Conservation (phyloP, 2,113 vertebrate genomes). For the Albula glossodonta region DNA sequence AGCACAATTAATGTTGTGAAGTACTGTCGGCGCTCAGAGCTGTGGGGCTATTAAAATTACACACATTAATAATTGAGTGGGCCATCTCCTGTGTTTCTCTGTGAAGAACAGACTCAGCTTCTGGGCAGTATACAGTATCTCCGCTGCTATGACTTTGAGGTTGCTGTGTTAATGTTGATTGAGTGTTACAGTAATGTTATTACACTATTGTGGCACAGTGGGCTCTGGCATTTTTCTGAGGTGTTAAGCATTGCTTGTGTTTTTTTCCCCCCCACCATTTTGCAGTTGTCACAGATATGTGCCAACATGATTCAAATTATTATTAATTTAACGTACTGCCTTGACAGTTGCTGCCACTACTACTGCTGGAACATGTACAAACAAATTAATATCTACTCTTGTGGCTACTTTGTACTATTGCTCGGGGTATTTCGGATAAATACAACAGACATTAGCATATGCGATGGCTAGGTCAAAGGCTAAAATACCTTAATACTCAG, state of each 20-base stretch:
- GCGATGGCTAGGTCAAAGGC: too few relatives aligned
- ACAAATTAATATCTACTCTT: neutral
- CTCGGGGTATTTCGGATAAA: neutral
- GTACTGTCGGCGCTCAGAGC: slow-evolving; percentile 33
- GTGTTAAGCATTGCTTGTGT: neutral
- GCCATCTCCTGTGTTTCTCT: slow-evolving; percentile 17
- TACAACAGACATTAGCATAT: neutral
- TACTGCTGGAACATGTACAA: neutral
- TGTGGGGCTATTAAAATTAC: slow-evolving; percentile 44
- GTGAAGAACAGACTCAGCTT: neutral
- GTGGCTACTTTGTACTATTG: neutral
- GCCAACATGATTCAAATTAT: neutral
- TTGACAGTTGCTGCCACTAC: neutral
- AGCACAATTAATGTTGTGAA: slow-evolving; percentile 51
- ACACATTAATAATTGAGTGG: slow-evolving; percentile 40
- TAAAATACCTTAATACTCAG: too few relatives aligned
- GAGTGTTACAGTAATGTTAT: neutral
- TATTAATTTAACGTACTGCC: neutral
- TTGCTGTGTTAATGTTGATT: neutral
- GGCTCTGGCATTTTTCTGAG: neutral
- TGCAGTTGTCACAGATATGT: neutral
- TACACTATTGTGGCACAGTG: neutral
- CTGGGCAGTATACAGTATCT: neutral
- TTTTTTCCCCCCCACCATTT: neutral
- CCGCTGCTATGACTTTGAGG: neutral